These are phyloP conservation scores for Taxidea taxus DNA, from an alignment of 2,113 vertebrate genomes.

Conservation along the genomic window DNA sequence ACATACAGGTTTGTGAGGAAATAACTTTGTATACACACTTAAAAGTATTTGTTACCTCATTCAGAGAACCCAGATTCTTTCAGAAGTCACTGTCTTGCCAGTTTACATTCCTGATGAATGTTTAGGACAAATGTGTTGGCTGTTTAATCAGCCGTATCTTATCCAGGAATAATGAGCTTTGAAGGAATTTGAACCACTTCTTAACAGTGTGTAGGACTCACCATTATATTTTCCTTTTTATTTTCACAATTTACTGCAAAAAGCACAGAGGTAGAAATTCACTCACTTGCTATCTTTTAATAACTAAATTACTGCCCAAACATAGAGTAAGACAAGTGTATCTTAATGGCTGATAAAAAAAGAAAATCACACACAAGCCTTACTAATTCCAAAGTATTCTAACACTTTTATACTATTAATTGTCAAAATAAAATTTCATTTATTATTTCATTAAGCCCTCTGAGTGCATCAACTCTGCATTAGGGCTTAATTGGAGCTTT, in stretches of 20 bases:
- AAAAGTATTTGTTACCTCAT: neutral
- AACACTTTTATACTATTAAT: constrained; percentile 58
- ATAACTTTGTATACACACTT: neutral
- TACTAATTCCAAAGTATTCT: constrained; percentile 31
- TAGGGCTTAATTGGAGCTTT: constrained; percentile 59
- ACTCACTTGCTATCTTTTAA: constrained; percentile 41
- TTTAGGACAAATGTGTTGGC: constrained; percentile 16
- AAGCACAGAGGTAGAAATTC: constrained; percentile 44
- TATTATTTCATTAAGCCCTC: constrained; percentile 59
- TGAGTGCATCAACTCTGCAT: constrained; percentile 48
- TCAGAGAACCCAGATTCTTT: constrained; percentile 2
- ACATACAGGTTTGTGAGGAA: neutral
- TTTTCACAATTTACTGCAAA: constrained; percentile 53
- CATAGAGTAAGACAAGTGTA: neutral
- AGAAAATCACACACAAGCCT: neutral
- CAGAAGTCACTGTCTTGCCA: constrained; percentile 7
- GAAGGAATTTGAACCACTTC: constrained; percentile 51
- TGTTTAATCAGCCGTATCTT: constrained; percentile 51
- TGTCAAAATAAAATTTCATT: constrained; percentile 66
- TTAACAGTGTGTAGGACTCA: constrained; percentile 9
- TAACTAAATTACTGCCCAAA: constrained; percentile 49
- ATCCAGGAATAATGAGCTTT: constrained; percentile 40
- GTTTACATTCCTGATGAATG: neutral
- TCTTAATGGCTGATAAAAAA: constrained; percentile 32
- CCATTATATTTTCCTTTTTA: constrained; percentile 55